phyloP scores from a whole-genome alignment of 1,140 invertebrate species.

The Onthophagus taurus region DNA sequence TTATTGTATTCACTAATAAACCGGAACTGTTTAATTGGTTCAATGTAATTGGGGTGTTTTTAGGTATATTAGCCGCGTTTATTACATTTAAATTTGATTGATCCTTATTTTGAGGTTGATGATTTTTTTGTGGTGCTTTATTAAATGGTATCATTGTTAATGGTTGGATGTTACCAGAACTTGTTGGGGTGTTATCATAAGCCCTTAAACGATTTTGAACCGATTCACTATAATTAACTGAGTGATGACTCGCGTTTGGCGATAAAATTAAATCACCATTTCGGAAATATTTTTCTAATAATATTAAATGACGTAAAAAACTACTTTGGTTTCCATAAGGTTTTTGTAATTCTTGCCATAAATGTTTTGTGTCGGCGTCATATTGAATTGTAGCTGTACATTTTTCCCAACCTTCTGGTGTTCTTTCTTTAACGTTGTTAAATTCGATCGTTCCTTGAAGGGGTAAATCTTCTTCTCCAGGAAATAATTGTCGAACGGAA shows the following conservation, averaged over 20 bases:
- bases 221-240: slow-evolving; percentile 65
- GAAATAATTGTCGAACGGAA: slow-evolving; percentile 67
- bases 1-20: slow-evolving; percentile 16
- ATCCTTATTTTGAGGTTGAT: too few relatives aligned
- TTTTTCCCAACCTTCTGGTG: slow-evolving; percentile 72
- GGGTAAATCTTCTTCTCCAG: slow-evolving; percentile 69
- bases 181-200: slow-evolving; percentile 51
- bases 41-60: slow-evolving; percentile 32
- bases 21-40: slow-evolving; percentile 30
- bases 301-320: slow-evolving; percentile 67
- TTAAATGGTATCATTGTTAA: slow-evolving; percentile 31
- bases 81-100: slow-evolving; percentile 12
- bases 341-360: slow-evolving; percentile 72
- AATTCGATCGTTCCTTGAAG: slow-evolving; percentile 64
- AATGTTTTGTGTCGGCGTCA: slow-evolving; percentile 64
- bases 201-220: slow-evolving; percentile 67
- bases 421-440: slow-evolving; percentile 49
- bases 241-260: slow-evolving; percentile 60
- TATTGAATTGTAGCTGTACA: slow-evolving; percentile 69
- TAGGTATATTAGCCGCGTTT: slow-evolving; percentile 25
- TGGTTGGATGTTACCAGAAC: slow-evolving; percentile 28
- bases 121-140: slow-evolving; percentile 27
- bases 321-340: slow-evolving; percentile 78
- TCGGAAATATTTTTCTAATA: slow-evolving; percentile 70
- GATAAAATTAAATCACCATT: slow-evolving; percentile 65